These are phyloP conservation scores for Carcinoscorpius rotundicauda DNA, from an alignment of 1,140 invertebrate species.

Conservation along the genomic window DNA sequence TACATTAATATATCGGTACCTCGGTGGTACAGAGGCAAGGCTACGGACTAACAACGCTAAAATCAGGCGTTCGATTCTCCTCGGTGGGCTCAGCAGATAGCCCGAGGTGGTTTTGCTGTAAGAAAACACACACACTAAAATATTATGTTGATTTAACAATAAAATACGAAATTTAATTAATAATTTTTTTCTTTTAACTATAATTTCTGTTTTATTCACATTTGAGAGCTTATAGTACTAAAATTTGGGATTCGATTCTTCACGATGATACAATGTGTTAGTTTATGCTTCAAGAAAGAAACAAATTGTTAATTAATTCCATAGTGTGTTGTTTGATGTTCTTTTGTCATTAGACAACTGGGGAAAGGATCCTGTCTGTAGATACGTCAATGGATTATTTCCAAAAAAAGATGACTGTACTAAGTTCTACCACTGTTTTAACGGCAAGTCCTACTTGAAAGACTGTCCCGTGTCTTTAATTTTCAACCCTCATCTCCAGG, in stretches of 20 bases:
- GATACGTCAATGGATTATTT: background rate
- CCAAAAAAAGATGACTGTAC: constrained; percentile 14
- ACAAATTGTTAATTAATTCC: background rate
- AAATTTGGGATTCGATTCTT: background rate
- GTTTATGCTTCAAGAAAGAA: background rate
- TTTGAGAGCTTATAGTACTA: background rate
- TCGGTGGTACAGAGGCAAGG: too few species aligned
- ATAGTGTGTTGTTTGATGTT: background rate
- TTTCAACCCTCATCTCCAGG: constrained; percentile 20
- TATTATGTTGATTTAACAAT: too few species aligned
- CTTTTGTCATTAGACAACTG: background rate
- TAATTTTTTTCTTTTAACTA: too few species aligned
- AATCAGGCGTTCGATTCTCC: too few species aligned
- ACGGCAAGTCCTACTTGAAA: constrained; percentile 22
- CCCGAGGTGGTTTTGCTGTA: too few species aligned
- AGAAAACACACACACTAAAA: too few species aligned
- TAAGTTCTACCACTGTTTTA: constrained; percentile 25
- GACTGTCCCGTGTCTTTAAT: constrained; percentile 21
- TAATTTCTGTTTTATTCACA: background rate
- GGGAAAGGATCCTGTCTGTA: constrained; percentile 1
- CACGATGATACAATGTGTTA: background rate
- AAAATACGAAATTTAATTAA: too few species aligned
- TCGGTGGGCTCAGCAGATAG: too few species aligned
- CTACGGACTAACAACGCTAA: too few species aligned
- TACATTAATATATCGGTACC: too few species aligned